A percentile compares a stretch with the other conserved stretches of the same genome.
phyloP scores from a whole-genome alignment of 2,888 invertebrate genomes.

The Lasioglossum leucozonium region DNA sequence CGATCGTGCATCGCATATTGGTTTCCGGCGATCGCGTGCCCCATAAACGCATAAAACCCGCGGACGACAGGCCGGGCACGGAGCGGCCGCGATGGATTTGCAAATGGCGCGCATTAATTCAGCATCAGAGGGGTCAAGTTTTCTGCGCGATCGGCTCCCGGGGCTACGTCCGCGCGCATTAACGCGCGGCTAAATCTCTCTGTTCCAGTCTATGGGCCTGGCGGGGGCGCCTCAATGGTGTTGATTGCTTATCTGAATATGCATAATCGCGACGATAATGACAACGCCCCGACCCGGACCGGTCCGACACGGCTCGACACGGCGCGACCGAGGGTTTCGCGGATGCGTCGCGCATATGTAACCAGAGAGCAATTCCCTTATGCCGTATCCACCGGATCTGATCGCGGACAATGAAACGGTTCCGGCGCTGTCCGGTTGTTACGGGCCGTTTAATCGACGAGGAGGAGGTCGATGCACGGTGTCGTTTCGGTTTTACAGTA shows the following conservation, averaged over 20 bases:
- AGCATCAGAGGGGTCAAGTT: conserved; percentile 39
- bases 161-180: conserved; percentile 12
- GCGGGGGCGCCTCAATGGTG: conserved; percentile 66
- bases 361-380: conserved; percentile 71
- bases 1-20: not conserved
- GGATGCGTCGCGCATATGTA: conserved; percentile 69
- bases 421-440: conserved; percentile 40
- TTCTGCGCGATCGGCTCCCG: conserved; percentile 15
- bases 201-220: conserved; percentile 60
- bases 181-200: conserved; percentile 43
- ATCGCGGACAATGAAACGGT: conserved; percentile 66
- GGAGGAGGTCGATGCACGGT: not conserved
- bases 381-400: conserved; percentile 56
- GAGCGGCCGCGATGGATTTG: conserved; percentile 20
- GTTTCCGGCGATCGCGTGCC: not conserved
- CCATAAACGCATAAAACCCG: conserved; percentile 4
- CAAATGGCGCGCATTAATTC: conserved; percentile 40
- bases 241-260: conserved; percentile 74
- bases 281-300: conserved; percentile 52
- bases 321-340: not conserved
- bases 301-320: conserved; percentile 10
- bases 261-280: conserved; percentile 72
- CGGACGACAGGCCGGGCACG: not conserved
- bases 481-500: conserved; percentile 14
- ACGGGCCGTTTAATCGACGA: conserved; percentile 48